Conservation (phyloP, 2,888 invertebrate species). For the Epistrophe eligans region DNA sequence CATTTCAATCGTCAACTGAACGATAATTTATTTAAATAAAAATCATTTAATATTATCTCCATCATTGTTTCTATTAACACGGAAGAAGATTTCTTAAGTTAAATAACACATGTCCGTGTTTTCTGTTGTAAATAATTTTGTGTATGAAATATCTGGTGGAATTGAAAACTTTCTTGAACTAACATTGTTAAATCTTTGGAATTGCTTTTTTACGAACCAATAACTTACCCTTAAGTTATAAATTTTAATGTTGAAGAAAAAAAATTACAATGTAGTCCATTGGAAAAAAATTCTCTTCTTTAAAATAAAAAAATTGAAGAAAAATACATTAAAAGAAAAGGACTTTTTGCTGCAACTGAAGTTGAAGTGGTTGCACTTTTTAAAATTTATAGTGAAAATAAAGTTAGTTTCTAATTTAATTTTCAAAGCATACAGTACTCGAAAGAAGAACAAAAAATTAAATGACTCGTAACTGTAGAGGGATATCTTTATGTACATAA, state of each 20-base stretch:
- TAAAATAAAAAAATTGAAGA: constrained; percentile 4
- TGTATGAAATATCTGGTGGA: no score
- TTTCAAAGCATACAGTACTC: constrained; percentile 10
- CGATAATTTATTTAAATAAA: no score
- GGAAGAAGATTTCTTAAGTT: no score
- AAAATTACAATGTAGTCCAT: constrained; percentile 48
- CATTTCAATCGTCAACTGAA: no score
- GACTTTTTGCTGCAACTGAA: constrained; percentile 37
- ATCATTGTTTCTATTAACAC: no score
- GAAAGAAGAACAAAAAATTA: not conserved
- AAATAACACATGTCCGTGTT: no score
- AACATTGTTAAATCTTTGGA: not conserved
- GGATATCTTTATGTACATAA: not conserved
- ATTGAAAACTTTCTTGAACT: no score
- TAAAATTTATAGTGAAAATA: constrained; percentile 36
- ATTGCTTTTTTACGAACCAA: not conserved
- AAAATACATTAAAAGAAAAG: constrained; percentile 19
- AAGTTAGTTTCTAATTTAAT: constrained; percentile 47
- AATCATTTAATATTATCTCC: no score
- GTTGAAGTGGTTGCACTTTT: constrained; percentile 40
- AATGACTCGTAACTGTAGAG: constrained; percentile 8
- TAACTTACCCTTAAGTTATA: not conserved
- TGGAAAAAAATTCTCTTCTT: not conserved
- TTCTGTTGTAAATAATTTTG: no score
- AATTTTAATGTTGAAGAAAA: not conserved